These are phyloP conservation scores for Eupithecia centaureata DNA, from an alignment of 2,888 invertebrate species.

Conservation along the genomic window DNA sequence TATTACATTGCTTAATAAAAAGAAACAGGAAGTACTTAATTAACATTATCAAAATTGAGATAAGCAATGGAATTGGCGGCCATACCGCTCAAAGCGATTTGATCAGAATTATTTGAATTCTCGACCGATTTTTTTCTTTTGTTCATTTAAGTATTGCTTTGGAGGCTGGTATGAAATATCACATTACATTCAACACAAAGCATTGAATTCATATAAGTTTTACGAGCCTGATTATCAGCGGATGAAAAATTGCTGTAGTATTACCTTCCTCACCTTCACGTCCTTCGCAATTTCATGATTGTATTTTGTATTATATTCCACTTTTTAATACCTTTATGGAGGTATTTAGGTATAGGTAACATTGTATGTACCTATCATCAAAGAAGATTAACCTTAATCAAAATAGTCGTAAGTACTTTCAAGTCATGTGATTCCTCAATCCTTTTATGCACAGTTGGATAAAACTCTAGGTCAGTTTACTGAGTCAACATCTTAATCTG, in stretches of 20 bases:
- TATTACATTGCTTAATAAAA: too few relatives aligned
- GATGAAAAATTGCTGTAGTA: not conserved
- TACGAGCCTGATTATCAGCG: not conserved
- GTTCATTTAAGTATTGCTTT: not conserved
- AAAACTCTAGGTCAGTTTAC: conserved; percentile 11
- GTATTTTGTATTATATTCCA: too few relatives aligned
- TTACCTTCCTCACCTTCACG: too few relatives aligned
- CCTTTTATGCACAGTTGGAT: conserved; percentile 12
- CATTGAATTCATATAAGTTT: too few relatives aligned
- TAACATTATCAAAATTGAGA: too few relatives aligned
- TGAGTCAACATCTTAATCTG: conserved; percentile 13
- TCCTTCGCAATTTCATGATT: not conserved
- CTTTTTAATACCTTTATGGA: too few relatives aligned
- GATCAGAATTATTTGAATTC: too few relatives aligned
- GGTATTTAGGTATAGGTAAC: not conserved
- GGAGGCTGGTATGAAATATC: not conserved
- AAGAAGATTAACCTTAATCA: not conserved
- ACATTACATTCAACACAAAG: not conserved
- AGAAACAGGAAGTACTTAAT: too few relatives aligned
- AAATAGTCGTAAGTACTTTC: not conserved
- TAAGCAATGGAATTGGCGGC: too few relatives aligned
- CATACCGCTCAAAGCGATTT: too few relatives aligned
- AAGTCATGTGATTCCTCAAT: conserved; percentile 4
- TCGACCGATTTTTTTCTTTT: not conserved
- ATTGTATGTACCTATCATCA: not conserved